Evolutionary conservation across 2,113 vertebrate genomes (phyloP), one percentile per base, ranked within the genome.

Genomic region (Forbesichthys agassizii): DNA sequence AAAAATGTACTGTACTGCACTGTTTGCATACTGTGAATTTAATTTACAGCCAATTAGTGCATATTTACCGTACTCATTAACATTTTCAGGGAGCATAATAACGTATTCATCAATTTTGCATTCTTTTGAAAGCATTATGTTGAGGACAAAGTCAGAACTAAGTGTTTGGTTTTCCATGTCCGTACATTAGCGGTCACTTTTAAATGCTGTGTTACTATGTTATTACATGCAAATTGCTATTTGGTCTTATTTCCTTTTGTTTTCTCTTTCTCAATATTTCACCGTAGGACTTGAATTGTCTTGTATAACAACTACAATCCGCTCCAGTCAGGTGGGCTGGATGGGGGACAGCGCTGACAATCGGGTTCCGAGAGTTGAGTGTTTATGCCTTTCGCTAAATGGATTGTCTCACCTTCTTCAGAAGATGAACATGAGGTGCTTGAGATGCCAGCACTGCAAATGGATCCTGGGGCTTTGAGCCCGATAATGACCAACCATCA

Each of bases 351-450:
- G 80, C 75, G 70, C 68, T 81, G 68, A 80, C 84, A 83, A 83
- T 86, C 82, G 82, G 82, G 75, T 72, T 86, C 79, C 78, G 79
- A 83, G 79, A 87, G 81, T 86, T 89, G 86, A 90, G 87, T 86
- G 86, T 90, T 91, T 89, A 88, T 89, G 85, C 84, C 83, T 88
- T 80, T 89, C 82, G 79, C 85, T 86, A 86, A 87, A 90, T 88
- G 89, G 88, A 89, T 86, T 89, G 87, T 87, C 81, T 90, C 88
- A 90, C 87, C 87, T 90, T 86, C 85, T 89, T 87, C 84, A 89
- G 84, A 87, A 76, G 84, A 90, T 83, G 84, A 88, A 89, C 80
- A 85, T 79, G 79, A 83, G 83, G 84, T 90, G 86, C 90, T 90
- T 91, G 81, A 88, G 85, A 88, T 87, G 88, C 82, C 88, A 85